Evolutionary conservation across 2,113 vertebrate species (phyloP).

Genomic region (Ochotona curzoniae): DNA sequence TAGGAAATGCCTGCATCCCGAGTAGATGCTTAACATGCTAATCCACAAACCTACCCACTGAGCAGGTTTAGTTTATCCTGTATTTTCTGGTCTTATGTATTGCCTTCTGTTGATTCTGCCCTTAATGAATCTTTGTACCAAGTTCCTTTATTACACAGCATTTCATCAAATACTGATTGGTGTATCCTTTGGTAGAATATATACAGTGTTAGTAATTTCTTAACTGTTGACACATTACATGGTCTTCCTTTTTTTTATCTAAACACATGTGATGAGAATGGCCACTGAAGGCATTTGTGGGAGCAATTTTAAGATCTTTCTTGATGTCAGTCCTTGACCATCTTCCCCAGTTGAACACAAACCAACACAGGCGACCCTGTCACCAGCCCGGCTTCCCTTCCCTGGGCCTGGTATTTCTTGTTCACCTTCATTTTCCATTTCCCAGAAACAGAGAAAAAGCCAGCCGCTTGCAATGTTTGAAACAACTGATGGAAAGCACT

Average conservation of each 20-base stretch:
- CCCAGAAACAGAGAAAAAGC: neutral
- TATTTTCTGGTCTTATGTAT: neutral
- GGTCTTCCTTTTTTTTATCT: too few species aligned
- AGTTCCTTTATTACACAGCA: neutral
- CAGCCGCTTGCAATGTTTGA: neutral
- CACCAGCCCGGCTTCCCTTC: neutral
- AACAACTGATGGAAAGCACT: neutral
- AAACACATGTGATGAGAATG: constrained; percentile 4
- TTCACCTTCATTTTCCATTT: constrained; percentile 26
- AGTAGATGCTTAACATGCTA: too few species aligned
- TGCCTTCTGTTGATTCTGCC: neutral
- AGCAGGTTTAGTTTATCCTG: neutral
- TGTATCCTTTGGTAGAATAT: neutral
- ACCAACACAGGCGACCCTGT: neutral
- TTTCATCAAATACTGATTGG: neutral
- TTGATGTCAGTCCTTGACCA: constrained; percentile 8
- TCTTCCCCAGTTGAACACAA: constrained; percentile 32
- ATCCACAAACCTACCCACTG: neutral
- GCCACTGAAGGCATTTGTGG: neutral
- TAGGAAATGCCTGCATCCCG: too few species aligned
- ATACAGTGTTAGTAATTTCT: too few species aligned
- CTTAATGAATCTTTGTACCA: neutral
- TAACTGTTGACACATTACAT: too few species aligned
- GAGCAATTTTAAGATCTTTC: neutral
- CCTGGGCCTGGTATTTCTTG: neutral